Base-by-base conservation (phyloP, 1,140 invertebrate genomes). In the Linepithema humile region DNA sequence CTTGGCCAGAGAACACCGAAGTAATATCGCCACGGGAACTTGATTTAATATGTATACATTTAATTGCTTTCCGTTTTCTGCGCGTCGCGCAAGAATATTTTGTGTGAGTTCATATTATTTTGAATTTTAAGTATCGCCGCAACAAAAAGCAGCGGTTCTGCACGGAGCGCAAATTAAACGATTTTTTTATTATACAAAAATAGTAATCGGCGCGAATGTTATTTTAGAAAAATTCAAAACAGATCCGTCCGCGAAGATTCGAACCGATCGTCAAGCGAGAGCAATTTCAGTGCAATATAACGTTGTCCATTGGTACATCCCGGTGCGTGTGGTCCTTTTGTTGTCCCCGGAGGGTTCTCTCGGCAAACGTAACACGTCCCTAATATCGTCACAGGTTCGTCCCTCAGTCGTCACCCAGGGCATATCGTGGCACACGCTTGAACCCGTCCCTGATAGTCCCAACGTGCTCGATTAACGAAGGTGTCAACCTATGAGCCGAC, bases 361-460 rank as follows among this genome's bases (percentile, higher is more conserved):
- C 88, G 89, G 92, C 91, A 93, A 93, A 91, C 90, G 90, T 91
- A 92, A 94, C 93, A 94, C 90, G 92, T 91, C 87, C 92, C 92
- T 94, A 94, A 94, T 94, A 93, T 92, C 91, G 90, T 91, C 91
- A 85, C 89, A 91, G 92, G 85, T 91, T 85, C 84, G 83, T 88
- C 86, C 90, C 85, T 70, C 87, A 84, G 72, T 74, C 85, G 83
- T 90, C 83, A 88, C 74, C 84, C 84, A 69, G 82, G 55, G 74
- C 82, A 90, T 91, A 89, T 90, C 89, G 80, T 84, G 57, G 85
- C 82, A 53, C 83, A 84, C 64, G 82, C 73, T 77, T 80, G 85
- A 88, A 88, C 70, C 84, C 23, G 65, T 69, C 69, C 65, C 86
- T 88, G 89, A 91, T 91, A 89, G 88, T 90, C 89, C 90, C 88